Percentiles rank a stretch among this genome's conserved stretches.
phyloP scores from a whole-genome alignment of 2,797 vertebrate species.

The Esox masquinongy region DNA sequence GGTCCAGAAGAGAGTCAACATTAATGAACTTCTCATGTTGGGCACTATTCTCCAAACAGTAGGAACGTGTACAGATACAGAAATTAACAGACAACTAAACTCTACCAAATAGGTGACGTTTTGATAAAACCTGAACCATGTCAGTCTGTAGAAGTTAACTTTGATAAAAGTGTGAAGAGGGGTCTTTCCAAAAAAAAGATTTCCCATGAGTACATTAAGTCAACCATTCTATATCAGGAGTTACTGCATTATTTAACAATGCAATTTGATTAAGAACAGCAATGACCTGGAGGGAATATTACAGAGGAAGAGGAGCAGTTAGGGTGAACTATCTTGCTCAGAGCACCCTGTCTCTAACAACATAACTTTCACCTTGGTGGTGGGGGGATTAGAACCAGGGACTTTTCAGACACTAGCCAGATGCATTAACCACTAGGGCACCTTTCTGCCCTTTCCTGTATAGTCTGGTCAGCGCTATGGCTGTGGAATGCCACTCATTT shows the following conservation, averaged over 20 bases:
- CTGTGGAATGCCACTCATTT: not conserved
- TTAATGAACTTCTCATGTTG: not conserved
- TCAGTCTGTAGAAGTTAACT: not conserved
- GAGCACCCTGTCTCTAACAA: no score
- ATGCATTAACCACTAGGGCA: no score
- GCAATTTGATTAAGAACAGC: no score
- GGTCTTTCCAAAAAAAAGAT: not conserved
- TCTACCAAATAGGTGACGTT: not conserved
- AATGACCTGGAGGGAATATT: no score
- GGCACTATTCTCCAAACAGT: not conserved
- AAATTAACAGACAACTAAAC: not conserved
- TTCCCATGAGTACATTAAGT: not conserved
- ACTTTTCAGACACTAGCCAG: no score
- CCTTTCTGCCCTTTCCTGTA: not conserved
- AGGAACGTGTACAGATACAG: not conserved
- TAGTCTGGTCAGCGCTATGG: not conserved
- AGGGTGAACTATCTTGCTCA: no score
- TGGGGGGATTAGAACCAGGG: no score
- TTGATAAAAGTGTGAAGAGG: not conserved
- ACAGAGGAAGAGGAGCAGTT: no score
- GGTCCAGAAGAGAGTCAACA: not conserved
- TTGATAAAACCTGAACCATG: not conserved
- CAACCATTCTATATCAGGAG: not conserved
- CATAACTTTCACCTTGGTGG: no score
- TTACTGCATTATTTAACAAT: not conserved